Conservation (phyloP, 2,888 invertebrate genomes). For the Acrobasis consociella region DNA sequence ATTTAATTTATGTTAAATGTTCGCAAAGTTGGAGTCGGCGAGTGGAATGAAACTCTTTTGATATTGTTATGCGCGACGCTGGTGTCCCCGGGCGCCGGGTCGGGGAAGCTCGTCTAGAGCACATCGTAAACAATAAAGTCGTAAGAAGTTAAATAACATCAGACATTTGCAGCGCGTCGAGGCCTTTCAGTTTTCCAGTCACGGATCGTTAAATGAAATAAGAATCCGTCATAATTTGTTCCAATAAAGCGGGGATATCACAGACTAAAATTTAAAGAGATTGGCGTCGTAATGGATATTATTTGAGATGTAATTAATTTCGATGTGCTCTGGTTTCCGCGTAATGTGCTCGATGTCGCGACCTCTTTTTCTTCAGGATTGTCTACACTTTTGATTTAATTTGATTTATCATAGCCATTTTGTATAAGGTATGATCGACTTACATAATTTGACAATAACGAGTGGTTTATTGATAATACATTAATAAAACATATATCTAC, state of each 20-base stretch:
- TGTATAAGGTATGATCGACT: background rate
- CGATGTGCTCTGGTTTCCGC: slow-evolving; percentile 41
- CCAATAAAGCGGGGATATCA: slow-evolving; percentile 28
- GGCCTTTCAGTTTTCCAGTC: slow-evolving; percentile 48
- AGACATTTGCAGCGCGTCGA: slow-evolving; percentile 55
- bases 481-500: too few species aligned
- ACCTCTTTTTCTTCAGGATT: slow-evolving; percentile 2
- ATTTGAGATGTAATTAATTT: slow-evolving; percentile 52
- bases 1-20: slow-evolving; percentile 56
- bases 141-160: slow-evolving; percentile 55
- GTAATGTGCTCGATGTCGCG: slow-evolving; percentile 34
- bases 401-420: background rate
- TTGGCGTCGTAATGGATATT: slow-evolving; percentile 46
- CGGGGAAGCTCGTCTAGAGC: slow-evolving; percentile 42
- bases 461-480: too few species aligned
- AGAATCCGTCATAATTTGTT: slow-evolving; percentile 59
- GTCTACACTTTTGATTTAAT: background rate
- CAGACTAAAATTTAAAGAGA: slow-evolving; percentile 41
- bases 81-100: slow-evolving; percentile 39
- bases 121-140: slow-evolving; percentile 58
- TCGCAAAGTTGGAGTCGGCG: slow-evolving; percentile 41
- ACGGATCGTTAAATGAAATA: slow-evolving; percentile 64
- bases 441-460: too few species aligned
- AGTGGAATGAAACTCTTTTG: slow-evolving; percentile 48
- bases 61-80: slow-evolving; percentile 46